Evolutionary conservation across 2,113 vertebrate species (phyloP).

Genomic region (Crotalus helleri): DNA sequence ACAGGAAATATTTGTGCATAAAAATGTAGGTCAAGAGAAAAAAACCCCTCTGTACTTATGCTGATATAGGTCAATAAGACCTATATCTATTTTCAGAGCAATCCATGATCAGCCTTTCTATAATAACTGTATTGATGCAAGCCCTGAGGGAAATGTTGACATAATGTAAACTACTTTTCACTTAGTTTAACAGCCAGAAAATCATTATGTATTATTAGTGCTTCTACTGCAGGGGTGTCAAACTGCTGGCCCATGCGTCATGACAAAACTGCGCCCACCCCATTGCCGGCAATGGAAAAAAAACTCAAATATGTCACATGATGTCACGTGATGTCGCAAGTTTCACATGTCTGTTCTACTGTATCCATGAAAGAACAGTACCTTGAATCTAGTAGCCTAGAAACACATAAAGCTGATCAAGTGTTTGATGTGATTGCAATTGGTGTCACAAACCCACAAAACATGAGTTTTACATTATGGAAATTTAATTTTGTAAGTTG

Average conservation of each 20-base stretch:
- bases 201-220: background rate
- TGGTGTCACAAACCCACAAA: background rate
- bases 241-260: too few species aligned
- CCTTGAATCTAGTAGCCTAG: background rate
- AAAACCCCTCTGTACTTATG: background rate
- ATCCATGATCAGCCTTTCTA: background rate
- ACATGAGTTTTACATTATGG: background rate
- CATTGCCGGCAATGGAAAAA: too few species aligned
- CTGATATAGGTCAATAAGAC: constrained; percentile 2
- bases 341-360: background rate
- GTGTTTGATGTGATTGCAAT: background rate
- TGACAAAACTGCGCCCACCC: too few species aligned
- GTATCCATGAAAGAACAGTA: constrained; percentile 1
- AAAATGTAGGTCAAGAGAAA: background rate
- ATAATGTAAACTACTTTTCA: constrained; percentile 13
- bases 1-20: background rate
- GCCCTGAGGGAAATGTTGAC: constrained; percentile 19
- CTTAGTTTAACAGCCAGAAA: constrained; percentile 31
- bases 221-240: background rate
- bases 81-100: constrained; percentile 2
- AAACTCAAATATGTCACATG: too few species aligned
- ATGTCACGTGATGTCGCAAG: too few species aligned
- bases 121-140: constrained; percentile 10
- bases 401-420: background rate
- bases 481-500: background rate